Conservation (phyloP, 2,797 vertebrate species). For the Sebastes miniatus region DNA sequence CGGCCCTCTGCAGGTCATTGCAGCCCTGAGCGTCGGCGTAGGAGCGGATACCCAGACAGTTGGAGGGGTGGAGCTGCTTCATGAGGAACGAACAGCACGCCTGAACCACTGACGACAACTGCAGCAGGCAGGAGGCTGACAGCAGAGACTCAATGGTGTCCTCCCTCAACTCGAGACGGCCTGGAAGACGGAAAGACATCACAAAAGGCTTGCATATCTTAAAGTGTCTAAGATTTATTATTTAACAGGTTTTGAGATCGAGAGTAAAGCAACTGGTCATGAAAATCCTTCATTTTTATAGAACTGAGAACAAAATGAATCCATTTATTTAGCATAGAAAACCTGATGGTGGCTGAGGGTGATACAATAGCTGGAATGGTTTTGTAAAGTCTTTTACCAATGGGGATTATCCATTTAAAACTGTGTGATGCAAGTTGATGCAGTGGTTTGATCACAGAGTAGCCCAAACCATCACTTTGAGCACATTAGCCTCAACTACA, state of each 20-base stretch:
- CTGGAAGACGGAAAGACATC: conserved; percentile 64
- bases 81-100: conserved; percentile 96
- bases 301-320: background rate
- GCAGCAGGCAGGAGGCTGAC: conserved; percentile 95
- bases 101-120: conserved; percentile 94
- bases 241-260: background rate
- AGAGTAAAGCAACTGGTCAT: background rate
- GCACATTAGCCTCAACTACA: background rate
- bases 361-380: background rate
- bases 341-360: background rate
- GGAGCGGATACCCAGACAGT: conserved; percentile 96
- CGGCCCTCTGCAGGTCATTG: conserved; percentile 93
- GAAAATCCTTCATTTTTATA: background rate
- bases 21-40: conserved; percentile 97
- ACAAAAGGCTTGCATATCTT: background rate
- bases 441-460: background rate
- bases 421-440: background rate
- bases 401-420: background rate
- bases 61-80: conserved; percentile 98
- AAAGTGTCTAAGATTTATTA: background rate
- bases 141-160: conserved; percentile 96
- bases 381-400: background rate
- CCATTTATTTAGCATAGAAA: background rate
- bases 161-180: conserved; percentile 94
- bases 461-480: background rate